Conservation (phyloP, 2,797 vertebrate species). For the Sebastes vulpes region DNA sequence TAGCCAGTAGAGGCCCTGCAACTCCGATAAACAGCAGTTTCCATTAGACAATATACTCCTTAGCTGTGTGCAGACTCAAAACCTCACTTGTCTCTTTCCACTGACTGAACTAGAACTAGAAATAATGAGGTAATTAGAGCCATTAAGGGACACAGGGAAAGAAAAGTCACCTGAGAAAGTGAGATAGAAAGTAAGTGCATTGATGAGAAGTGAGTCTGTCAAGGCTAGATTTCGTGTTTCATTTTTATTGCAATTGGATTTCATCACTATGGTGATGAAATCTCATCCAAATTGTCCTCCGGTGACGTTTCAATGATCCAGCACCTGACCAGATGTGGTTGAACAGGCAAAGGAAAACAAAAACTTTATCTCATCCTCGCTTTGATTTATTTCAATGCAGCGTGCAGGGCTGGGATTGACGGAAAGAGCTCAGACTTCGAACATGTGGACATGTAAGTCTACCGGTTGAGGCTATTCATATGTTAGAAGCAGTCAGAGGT, state of each 20-base stretch:
- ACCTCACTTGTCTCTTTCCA: conserved; percentile 12
- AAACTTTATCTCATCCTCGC: conserved; percentile 5
- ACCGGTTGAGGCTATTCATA: rapidly evolving
- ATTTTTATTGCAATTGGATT: conserved; percentile 71
- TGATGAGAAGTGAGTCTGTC: conserved; percentile 43
- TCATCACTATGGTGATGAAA: conserved; percentile 65
- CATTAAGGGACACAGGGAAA: conserved; percentile 16
- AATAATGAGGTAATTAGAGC: conserved; percentile 49
- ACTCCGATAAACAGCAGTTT: conserved; percentile 7
- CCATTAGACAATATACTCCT: conserved; percentile 27
- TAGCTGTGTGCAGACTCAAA: neutral
- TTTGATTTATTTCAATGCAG: conserved; percentile 34
- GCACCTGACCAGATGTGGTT: conserved; percentile 57
- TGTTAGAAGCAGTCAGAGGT: neutral
- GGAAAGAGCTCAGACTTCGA: neutral
- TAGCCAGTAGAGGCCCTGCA: neutral
- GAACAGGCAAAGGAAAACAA: conserved; percentile 40
- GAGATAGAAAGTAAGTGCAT: conserved; percentile 13
- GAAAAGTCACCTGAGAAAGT: conserved; percentile 15
- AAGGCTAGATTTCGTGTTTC: conserved; percentile 36
- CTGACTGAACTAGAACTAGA: conserved; percentile 39
- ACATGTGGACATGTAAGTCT: neutral
- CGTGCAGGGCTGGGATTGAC: neutral
- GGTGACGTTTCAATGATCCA: conserved; percentile 48
- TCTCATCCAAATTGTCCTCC: conserved; percentile 56